Base-by-base conservation (phyloP, 2,888 invertebrate genomes). In the Pheosia tremula region DNA sequence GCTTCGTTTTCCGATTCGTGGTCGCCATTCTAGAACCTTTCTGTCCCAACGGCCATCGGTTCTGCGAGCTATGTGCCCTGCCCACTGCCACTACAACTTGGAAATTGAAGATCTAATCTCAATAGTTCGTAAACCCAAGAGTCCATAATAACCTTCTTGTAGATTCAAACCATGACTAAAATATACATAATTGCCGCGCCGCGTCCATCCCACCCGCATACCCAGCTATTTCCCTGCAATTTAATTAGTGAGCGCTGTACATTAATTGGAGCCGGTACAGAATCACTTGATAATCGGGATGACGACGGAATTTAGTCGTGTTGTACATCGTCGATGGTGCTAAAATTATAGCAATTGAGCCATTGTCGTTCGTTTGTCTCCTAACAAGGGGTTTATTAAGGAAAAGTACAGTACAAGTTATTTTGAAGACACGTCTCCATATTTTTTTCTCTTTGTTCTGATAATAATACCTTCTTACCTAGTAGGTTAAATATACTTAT, bases 181-280 rank as follows among this genome's bases (percentile, higher is more conserved):
- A 69, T 50, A 64, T 55, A 43, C 60, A 55, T 65, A 69, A 67
- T 66, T 69, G 71, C 64, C 67, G 69, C 63, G 66, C 67, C 67
- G 63, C 60, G 68, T 72, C 68, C 71, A 56, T 64, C 62, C 49
- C 62, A 59, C 67, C 59, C 60, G 59, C 63, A 70, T 13, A 55
- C 68, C 59, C 68, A 58, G 71, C 75, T 75, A 82, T 83, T 81
- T 79, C 75, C 66, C 68, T 73, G 75, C 78, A 77, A 72, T 78
- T 75, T 82, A 83, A 84, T 84, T 79, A 83, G 67, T 75, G 76
- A 67, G 72, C 63, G 66, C 66, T 69, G 71, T 78, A 76, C 71
- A 77, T 81, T 84, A 83, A 86, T 86, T 84, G 83, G 63, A 77
- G 72, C 68, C 63, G 36, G 5, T 67, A 62, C 66, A 68, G 64